Conservation (phyloP, 2,797 vertebrate species). For the Kryptopterus vitreolus region DNA sequence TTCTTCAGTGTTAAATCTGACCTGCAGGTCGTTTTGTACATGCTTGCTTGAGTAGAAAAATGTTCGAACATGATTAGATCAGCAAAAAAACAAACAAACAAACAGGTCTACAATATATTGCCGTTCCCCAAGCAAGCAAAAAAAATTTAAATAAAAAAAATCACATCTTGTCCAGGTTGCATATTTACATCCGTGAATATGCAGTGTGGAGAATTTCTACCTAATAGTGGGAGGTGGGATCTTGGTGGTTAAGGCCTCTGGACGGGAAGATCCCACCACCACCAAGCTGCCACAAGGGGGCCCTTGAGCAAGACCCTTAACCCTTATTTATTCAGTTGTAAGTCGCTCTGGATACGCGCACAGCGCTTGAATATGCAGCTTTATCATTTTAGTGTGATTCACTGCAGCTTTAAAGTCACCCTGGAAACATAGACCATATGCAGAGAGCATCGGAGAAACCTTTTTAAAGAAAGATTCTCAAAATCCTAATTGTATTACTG, state of each 20-base stretch:
- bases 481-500: too few relatives aligned
- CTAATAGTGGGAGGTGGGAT: background rate
- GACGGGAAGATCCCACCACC: too few relatives aligned
- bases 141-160: too few relatives aligned
- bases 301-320: too few relatives aligned
- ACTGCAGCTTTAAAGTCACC: background rate
- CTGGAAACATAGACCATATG: background rate
- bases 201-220: background rate
- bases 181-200: background rate
- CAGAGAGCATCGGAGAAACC: too few relatives aligned
- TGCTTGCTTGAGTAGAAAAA: background rate
- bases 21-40: background rate
- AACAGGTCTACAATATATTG: background rate
- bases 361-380: too few relatives aligned
- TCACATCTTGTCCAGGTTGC: background rate
- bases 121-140: background rate
- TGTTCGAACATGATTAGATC: background rate
- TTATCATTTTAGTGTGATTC: background rate
- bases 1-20: background rate
- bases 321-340: too few relatives aligned
- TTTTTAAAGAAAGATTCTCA: too few relatives aligned
- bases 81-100: background rate
- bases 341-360: too few relatives aligned
- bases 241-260: too few relatives aligned
- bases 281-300: too few relatives aligned